Evolutionary conservation across 30 jellyfish, hydroid and myxozoan species (phyloP).

Genomic region (Turritopsis rubra): DNA sequence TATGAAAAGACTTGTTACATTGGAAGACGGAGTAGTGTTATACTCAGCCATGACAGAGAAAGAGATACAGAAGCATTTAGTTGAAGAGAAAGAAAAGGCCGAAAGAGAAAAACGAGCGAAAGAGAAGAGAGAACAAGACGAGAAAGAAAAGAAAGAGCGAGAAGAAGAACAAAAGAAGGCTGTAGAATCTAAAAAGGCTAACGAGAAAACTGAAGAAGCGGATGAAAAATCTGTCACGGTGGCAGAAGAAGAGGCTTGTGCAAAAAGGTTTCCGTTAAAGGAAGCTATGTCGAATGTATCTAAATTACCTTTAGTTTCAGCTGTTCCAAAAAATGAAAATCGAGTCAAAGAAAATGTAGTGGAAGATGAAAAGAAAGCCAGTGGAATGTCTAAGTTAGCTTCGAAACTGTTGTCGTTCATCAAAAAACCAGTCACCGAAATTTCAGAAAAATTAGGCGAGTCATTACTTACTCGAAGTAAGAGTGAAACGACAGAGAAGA

Average conservation of each 20-base stretch:
- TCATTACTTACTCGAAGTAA: background rate
- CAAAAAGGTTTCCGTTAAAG: background rate
- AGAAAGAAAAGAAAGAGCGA: background rate
- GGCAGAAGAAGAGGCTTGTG: background rate
- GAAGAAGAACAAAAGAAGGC: background rate
- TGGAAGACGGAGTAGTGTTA: constrained; percentile 12
- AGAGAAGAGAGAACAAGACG: constrained; percentile 22
- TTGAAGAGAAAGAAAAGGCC: constrained; percentile 2
- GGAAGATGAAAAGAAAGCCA: background rate
- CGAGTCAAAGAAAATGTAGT: background rate
- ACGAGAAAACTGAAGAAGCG: background rate
- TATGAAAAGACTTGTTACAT: constrained; percentile 22
- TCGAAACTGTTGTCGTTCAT: constrained; percentile 15
- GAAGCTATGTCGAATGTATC: background rate
- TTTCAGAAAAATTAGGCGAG: background rate
- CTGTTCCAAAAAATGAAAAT: background rate
- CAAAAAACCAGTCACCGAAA: constrained; percentile 27
- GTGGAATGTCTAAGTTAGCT: constrained; percentile 12
- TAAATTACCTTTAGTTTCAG: constrained; percentile 19
- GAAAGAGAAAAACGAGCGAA: constrained; percentile 17
- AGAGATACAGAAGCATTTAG: constrained; percentile 2
- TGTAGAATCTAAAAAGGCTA: background rate
- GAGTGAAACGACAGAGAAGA: background rate
- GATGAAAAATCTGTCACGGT: constrained; percentile 35
- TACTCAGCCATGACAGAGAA: constrained; percentile 18